Conservation (phyloP, 2,888 invertebrate genomes). For the Drosophila demipolita region DNA sequence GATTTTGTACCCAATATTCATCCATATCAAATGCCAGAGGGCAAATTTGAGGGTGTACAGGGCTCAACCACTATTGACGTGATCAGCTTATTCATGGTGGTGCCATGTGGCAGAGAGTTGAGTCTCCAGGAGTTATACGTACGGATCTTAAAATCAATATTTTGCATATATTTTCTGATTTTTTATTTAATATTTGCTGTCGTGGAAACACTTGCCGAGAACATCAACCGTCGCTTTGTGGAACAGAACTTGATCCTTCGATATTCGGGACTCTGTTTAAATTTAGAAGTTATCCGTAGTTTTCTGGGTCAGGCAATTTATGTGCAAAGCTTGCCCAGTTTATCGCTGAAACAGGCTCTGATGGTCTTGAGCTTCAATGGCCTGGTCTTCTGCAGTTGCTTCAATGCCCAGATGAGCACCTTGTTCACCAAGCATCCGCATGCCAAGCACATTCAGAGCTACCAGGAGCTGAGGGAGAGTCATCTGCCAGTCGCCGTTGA, state of each 20-base stretch:
- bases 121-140: constrained; percentile 13
- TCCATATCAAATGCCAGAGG: neutral
- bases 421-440: constrained; percentile 44
- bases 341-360: constrained; percentile 11
- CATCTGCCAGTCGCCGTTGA: constrained; percentile 35
- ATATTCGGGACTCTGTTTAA: constrained; percentile 13
- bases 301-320: constrained; percentile 15
- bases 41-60: neutral
- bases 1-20: constrained; percentile 32
- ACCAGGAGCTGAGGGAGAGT: constrained; percentile 37
- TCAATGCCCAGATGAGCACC: constrained; percentile 30
- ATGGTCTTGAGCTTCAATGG: constrained; percentile 16
- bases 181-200: constrained; percentile 17
- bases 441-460: constrained; percentile 28
- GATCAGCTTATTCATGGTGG: constrained; percentile 29
- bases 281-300: constrained; percentile 24
- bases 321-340: neutral
- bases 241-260: neutral
- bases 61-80: neutral
- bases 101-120: constrained; percentile 48
- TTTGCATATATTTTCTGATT: neutral
- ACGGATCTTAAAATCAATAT: neutral
- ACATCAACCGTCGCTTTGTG: neutral
- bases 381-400: neutral
- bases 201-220: neutral